A percentile compares a stretch with the other conserved stretches of the same genome.
Conservation (phyloP, 1,140 invertebrate species). For the Heliconius hermathena region DNA sequence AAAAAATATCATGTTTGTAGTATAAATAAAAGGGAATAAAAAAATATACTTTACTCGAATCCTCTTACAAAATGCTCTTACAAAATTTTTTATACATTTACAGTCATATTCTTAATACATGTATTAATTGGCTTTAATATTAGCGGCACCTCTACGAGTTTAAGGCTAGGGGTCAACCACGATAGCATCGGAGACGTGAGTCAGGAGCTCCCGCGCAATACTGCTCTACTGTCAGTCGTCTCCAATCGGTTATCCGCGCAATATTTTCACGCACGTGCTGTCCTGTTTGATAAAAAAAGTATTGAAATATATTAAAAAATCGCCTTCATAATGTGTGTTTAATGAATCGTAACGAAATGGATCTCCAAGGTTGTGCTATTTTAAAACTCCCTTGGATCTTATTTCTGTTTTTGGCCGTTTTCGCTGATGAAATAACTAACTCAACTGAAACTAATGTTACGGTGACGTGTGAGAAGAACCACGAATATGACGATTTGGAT, state of each 20-base stretch:
- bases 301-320: slow-evolving; percentile 16
- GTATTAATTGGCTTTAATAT: slow-evolving; percentile 24
- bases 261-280: slow-evolving; percentile 59
- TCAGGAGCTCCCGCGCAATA: slow-evolving; percentile 61
- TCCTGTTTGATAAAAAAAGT: not conserved
- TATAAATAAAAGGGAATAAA: no score
- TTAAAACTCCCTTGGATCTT: slow-evolving; percentile 47
- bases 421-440: slow-evolving; percentile 47
- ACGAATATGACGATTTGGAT: slow-evolving; percentile 61
- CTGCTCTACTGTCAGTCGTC: slow-evolving; percentile 61
- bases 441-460: slow-evolving; percentile 48
- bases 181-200: slow-evolving; percentile 67
- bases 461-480: slow-evolving; percentile 51
- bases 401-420: slow-evolving; percentile 44
- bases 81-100: no score
- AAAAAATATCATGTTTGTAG: no score
- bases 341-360: slow-evolving; percentile 47
- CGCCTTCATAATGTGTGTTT: slow-evolving; percentile 39
- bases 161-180: slow-evolving; percentile 62
- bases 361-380: slow-evolving; percentile 42
- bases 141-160: slow-evolving; percentile 51
- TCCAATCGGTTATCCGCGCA: slow-evolving; percentile 58
- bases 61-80: no score
- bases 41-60: no score
- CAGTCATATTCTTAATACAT: slow-evolving; percentile 1